A percentile compares a stretch with the other conserved stretches of the same genome.
phyloP scores from a whole-genome alignment of 2,797 vertebrate genomes.

The Gallinago stenura region DNA sequence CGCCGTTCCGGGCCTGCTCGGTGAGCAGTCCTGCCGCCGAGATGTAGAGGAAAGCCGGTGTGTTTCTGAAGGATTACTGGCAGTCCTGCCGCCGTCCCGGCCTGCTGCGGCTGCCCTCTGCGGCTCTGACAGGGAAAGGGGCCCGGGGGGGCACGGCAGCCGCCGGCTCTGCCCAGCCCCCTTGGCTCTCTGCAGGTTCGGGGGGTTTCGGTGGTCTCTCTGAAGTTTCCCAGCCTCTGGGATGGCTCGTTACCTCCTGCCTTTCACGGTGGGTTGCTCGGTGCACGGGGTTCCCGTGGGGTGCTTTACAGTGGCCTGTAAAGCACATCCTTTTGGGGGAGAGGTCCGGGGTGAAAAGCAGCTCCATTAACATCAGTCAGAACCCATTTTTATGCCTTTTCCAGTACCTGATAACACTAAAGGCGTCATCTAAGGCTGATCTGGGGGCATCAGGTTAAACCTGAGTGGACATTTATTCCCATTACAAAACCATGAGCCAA shows the following conservation, averaged over 20 bases:
- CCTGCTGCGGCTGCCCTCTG: not conserved
- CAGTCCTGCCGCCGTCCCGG: not conserved
- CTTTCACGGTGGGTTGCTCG: rapidly evolving
- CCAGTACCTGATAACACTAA: rapidly evolving
- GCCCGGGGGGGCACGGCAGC: not conserved
- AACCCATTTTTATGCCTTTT: not conserved
- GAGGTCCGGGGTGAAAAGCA: not conserved
- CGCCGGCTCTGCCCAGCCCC: rapidly evolving
- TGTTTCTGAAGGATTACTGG: not conserved
- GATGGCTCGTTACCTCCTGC: rapidly evolving
- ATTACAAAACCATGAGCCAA: not conserved
- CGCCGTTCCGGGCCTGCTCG: not conserved
- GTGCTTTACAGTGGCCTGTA: rapidly evolving
- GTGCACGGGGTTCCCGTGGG: rapidly evolving
- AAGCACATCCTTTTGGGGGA: not conserved
- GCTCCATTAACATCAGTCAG: rapidly evolving
- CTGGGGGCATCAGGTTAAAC: no score
- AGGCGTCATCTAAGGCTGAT: no score
- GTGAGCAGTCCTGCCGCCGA: not conserved
- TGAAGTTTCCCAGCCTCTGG: rapidly evolving
- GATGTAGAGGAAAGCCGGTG: not conserved
- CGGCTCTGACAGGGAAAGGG: rapidly evolving
- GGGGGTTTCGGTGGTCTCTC: rapidly evolving
- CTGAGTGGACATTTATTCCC: not conserved
- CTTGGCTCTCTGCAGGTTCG: rapidly evolving